phyloP scores from a whole-genome alignment of 2,113 vertebrate genomes.

The Anoplopoma fimbria region DNA sequence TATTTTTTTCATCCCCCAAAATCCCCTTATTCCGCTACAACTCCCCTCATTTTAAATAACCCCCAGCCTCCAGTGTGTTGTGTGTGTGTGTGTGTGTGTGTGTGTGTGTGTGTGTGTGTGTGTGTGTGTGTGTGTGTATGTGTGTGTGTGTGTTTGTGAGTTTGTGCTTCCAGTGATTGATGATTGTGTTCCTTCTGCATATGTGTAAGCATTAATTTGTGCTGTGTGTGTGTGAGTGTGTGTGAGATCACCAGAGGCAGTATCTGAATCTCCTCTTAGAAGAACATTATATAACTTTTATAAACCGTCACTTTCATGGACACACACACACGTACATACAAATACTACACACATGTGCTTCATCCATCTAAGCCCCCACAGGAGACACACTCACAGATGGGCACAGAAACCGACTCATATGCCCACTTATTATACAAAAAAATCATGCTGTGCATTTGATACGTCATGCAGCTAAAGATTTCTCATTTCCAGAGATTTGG shows the following conservation, averaged over 20 bases:
- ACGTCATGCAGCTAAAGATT: not conserved
- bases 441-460: slow-evolving; percentile 2
- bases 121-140: not conserved
- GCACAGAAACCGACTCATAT: slow-evolving; percentile 22
- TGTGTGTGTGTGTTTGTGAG: not conserved
- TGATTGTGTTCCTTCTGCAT: slow-evolving; percentile 36
- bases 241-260: slow-evolving; percentile 31
- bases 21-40: slow-evolving; percentile 34
- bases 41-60: slow-evolving; percentile 27
- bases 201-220: slow-evolving; percentile 31
- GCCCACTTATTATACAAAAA: slow-evolving; percentile 30
- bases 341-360: slow-evolving; percentile 17
- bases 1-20: slow-evolving; percentile 11
- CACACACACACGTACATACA: not conserved
- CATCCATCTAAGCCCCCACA: slow-evolving; percentile 6
- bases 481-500: slow-evolving; percentile 22
- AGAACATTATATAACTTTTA: slow-evolving; percentile 59
- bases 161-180: slow-evolving; percentile 34
- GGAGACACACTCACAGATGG: slow-evolving; percentile 45
- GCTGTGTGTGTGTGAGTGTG: not conserved
- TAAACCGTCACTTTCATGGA: slow-evolving; percentile 18
- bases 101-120: not conserved
- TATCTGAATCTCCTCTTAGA: slow-evolving; percentile 44
- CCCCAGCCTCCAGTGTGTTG: slow-evolving; percentile 2
- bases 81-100: not conserved